A percentile compares a stretch with the other conserved stretches of the same genome.
Evolutionary conservation across 2,888 invertebrate genomes (phyloP).

Genomic region (Nebria salina): DNA sequence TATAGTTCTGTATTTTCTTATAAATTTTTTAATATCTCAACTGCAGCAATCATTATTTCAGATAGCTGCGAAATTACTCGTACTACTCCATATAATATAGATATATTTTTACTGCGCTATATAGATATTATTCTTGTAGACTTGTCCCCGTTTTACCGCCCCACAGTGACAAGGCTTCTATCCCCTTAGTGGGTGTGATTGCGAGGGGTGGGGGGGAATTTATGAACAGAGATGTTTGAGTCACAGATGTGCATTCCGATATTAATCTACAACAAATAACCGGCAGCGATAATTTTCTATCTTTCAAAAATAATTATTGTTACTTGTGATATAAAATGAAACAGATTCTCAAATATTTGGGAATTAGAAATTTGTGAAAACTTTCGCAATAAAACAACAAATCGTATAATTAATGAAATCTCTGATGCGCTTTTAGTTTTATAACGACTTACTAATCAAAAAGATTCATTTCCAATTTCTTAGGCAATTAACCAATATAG

Average conservation of each 20-base stretch:
- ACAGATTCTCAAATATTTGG: neutral
- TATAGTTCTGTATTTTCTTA: neutral
- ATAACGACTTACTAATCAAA: no score
- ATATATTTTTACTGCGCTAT: neutral
- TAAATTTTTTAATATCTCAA: neutral
- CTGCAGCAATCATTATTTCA: neutral
- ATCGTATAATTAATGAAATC: no score
- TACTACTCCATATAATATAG: neutral
- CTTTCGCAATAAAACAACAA: neutral
- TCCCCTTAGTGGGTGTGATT: neutral
- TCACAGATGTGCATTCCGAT: conserved; percentile 9
- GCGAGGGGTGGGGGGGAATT: neutral
- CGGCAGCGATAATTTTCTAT: conserved; percentile 10
- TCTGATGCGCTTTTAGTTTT: no score
- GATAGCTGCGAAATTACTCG: neutral
- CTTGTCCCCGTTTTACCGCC: neutral
- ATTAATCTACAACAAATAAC: conserved; percentile 21
- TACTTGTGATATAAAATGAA: neutral
- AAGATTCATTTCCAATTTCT: no score
- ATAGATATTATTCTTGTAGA: neutral
- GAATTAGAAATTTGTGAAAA: neutral
- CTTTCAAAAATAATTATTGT: neutral
- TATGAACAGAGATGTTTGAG: neutral
- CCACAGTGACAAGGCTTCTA: neutral
- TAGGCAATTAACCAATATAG: no score